phyloP scores from a whole-genome alignment of 2,888 invertebrate species.

The Myathropa florea region DNA sequence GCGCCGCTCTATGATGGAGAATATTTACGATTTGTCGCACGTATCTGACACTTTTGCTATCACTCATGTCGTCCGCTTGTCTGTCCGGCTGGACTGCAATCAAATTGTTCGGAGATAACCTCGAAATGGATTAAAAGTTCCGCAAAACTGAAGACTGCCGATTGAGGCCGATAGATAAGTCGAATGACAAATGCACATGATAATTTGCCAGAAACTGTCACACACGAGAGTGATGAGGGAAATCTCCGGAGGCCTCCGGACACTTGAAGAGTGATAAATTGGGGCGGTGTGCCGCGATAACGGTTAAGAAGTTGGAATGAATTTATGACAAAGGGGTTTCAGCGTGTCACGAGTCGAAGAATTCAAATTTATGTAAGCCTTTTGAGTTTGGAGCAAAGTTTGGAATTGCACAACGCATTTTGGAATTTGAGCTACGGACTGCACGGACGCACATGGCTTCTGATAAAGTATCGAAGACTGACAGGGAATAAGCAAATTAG shows the following conservation, averaged over 20 bases:
- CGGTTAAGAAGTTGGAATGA: background rate
- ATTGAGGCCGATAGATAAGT: conserved; percentile 5
- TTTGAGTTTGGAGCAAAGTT: too few species aligned
- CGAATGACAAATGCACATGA: background rate
- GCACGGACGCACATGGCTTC: too few species aligned
- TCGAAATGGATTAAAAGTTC: conserved; percentile 10
- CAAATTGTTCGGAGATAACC: conserved; percentile 4
- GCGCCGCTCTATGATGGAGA: conserved; percentile 25
- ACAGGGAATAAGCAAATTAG: too few species aligned
- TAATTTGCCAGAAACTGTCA: background rate
- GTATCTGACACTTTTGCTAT: background rate
- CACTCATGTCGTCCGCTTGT: background rate
- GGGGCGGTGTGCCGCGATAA: background rate
- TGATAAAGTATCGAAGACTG: too few species aligned
- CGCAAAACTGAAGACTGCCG: background rate
- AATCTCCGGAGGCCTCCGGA: background rate
- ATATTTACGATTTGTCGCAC: conserved; percentile 20
- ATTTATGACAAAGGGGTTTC: too few species aligned
- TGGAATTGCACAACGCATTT: too few species aligned
- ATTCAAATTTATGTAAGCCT: too few species aligned
- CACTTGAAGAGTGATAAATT: background rate
- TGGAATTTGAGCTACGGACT: too few species aligned
- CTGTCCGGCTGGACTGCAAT: conserved; percentile 2
- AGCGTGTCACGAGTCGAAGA: too few species aligned
- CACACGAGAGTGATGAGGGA: background rate